Evolutionary conservation across 2,797 vertebrate genomes (phyloP), one percentile per base, ranked within the genome.

Genomic region (Agapornis canus): DNA sequence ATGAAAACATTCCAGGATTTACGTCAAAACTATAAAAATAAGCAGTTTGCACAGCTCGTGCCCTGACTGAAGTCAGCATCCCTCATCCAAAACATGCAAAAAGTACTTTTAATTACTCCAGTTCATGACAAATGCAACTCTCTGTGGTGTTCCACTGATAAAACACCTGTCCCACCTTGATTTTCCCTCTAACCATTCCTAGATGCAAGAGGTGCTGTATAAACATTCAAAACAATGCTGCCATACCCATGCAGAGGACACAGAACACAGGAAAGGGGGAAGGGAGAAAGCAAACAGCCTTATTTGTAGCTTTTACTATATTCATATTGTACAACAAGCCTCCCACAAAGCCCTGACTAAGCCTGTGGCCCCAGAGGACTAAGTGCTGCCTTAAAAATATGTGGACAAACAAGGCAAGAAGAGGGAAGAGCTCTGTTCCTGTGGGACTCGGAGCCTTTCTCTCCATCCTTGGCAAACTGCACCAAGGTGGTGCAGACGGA

Each of bases 1-100:
- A 97, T 90, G 96, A 96, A 95, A 98, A 96, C 97, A 97, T 97
- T 97, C 97, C 95, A 96, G 9, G 42, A 82, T 86, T 96, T 97
- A 96, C 64, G 85, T 97, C 96, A 98, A 96, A 96, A 95, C 94
- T 96, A 97, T 96, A 97, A 97, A 98, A 98, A 98, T 97, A 98
- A 98, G 93, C 71, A 75, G 92, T 97, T 95, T 86, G 73, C 85
- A 90, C 48, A 80, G 87, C 93, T 95, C 95, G 93, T 94, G 90
- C 91, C 96, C 96, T 95, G 81, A 95, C 89, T 77, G 2, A 95
- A 97, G 84, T 96, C 86, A 94, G 93, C 89, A 90, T 37, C 78
- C 47, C 52, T 87, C 82, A 82, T 92, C 90, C 87, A 95, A 95
- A 92, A 96, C 94, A 89, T 1, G 73, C 73, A 91, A 94, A 85